These are phyloP conservation scores for Thermophis baileyi DNA, from an alignment of 2,113 vertebrate genomes.

Conservation along the genomic window DNA sequence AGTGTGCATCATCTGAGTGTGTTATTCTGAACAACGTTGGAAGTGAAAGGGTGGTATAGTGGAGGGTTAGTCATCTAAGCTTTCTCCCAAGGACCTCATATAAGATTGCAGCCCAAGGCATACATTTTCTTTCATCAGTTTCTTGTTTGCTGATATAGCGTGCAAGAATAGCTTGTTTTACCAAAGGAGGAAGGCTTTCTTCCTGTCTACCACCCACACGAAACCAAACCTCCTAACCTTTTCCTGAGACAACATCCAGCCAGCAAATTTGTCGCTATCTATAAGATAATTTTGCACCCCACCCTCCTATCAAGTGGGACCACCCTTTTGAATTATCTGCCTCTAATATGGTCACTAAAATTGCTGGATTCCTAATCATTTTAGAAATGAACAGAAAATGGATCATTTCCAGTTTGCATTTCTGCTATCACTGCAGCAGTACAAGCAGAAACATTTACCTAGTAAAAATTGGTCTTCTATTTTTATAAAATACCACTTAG, in stretches of 20 bases:
- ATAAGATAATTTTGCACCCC: not conserved
- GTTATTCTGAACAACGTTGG: not conserved
- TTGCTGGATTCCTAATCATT: not conserved
- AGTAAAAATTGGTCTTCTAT: not conserved
- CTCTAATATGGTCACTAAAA: not conserved
- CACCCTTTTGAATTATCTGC: not conserved
- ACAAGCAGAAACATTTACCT: not conserved
- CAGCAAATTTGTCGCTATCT: not conserved
- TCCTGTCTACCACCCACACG: slow-evolving; percentile 19
- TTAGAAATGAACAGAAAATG: not conserved
- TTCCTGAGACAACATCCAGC: not conserved
- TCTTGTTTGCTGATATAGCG: not conserved
- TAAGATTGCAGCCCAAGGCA: not conserved
- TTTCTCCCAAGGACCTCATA: not conserved
- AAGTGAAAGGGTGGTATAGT: not conserved
- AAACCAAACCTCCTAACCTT: not conserved
- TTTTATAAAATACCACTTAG: not conserved
- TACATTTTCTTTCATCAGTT: not conserved
- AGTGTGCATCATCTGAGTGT: not conserved
- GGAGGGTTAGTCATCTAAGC: not conserved
- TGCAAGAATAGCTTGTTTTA: not conserved
- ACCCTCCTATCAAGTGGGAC: not conserved
- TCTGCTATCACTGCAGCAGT: not conserved
- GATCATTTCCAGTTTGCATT: not conserved
- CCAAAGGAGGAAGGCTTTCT: not conserved